phyloP scores from a whole-genome alignment of 2,888 invertebrate genomes.

The Drosophila parthenogenetica region DNA sequence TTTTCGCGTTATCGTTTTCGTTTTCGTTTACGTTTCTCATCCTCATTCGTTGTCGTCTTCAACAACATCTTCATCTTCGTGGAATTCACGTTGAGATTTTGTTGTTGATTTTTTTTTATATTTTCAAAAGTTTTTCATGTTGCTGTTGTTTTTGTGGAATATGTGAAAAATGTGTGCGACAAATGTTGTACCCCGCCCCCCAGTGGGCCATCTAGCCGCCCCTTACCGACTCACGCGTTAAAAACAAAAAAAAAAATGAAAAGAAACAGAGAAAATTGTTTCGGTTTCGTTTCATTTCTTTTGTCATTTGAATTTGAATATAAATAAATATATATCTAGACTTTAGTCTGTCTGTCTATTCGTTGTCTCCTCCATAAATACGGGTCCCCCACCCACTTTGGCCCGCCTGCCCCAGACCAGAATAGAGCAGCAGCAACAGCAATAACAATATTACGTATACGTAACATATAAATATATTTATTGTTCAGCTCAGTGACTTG shows the following conservation, averaged over 20 bases:
- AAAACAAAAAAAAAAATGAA: constrained; percentile 21
- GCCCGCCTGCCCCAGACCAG: constrained; percentile 1
- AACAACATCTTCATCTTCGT: constrained; percentile 32
- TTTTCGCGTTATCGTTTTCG: constrained; percentile 19
- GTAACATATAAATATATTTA: constrained; percentile 48
- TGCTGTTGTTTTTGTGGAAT: constrained; percentile 43
- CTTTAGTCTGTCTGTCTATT: constrained; percentile 65
- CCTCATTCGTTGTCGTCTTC: constrained; percentile 16
- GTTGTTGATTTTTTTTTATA: constrained; percentile 15
- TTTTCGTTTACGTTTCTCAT: constrained; percentile 37
- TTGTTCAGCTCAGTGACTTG: constrained; percentile 28
- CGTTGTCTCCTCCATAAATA: constrained; percentile 62
- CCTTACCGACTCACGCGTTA: constrained; percentile 13
- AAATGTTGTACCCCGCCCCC: constrained; percentile 53
- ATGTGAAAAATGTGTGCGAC: constrained; percentile 80
- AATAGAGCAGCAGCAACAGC: constrained; percentile 23
- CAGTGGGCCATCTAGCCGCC: neutral
- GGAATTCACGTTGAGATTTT: constrained; percentile 36
- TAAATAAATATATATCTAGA: constrained; percentile 68
- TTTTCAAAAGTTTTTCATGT: constrained; percentile 13
- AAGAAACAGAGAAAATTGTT: constrained; percentile 54
- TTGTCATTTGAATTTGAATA: constrained; percentile 76
- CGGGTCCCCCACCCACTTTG: constrained; percentile 3
- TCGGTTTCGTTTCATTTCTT: constrained; percentile 74
- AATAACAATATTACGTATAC: constrained; percentile 57